Base-by-base conservation (phyloP, 2,113 vertebrate genomes). In the Nannospalax galili region DNA sequence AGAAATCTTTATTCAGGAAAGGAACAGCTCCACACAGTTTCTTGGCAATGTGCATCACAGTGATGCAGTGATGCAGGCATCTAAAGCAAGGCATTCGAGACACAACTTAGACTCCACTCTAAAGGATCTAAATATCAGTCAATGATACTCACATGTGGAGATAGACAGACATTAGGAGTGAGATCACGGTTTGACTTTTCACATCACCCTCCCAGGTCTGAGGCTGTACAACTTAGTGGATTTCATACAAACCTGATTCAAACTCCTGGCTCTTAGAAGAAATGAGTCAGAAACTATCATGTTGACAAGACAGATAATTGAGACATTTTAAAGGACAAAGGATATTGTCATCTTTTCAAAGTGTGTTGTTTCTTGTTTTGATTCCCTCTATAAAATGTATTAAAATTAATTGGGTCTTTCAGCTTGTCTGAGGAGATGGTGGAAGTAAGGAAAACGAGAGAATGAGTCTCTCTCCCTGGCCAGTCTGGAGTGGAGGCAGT, bases 1-100 rank as follows among this genome's bases (percentile, higher is more conserved):
- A 37, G 74, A 96, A 62, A 12, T 72, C 7, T 78, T 80, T 88
- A 30, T 75, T 84, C 22, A 82, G 56, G 40, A 93, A 78, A 91
- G 37, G 19, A 74, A 82, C 14, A 90, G 32, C 28, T 22, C 20
- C 62, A 24, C 45, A 37, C 3, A 69, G n/a, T n/a, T 22, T 28
- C 45, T 5, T 9, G 30, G 62, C 77, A 67, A 84, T 42, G 73
- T 24, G 24, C 30, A 88, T 60, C 45, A 62, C 65, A 6, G 60
- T n/a, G n/a, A n/a, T n/a, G n/a, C n/a, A n/a, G n/a, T 80, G 64
- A 7, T 65, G 78, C 77, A 84, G 40, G 56, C 24, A 96, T 20
- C 45, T 20, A 65, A 86, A n/a, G 11, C 80, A 75, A 32, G 15
- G 48, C 20, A 81, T 84, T 89, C n/a, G 72, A 32, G 80, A 28